These are phyloP conservation scores for Pseudopipra pipra DNA, from an alignment of 2,113 vertebrate species.

Conservation along the genomic window DNA sequence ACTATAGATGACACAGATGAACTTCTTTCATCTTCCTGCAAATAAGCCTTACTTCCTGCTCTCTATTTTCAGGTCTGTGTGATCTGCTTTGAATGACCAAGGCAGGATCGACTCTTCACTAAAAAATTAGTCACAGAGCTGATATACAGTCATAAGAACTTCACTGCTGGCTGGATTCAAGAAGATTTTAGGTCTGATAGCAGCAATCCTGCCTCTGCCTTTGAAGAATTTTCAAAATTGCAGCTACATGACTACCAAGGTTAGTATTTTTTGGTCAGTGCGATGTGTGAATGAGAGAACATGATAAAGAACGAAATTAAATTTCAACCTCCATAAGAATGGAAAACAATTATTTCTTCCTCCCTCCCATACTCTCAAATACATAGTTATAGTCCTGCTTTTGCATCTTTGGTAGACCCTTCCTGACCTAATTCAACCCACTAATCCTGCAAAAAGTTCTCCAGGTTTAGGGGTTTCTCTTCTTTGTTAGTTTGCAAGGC, in stretches of 20 bases:
- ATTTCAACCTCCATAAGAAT: background rate
- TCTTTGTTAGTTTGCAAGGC: background rate
- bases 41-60: background rate
- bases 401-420: background rate
- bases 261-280: background rate
- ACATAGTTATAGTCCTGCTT: background rate
- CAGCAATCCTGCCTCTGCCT: background rate
- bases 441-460: background rate
- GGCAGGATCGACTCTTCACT: background rate
- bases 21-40: background rate
- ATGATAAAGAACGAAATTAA: background rate
- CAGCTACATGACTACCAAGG: fast-evolving
- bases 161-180: background rate
- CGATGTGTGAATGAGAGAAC: background rate
- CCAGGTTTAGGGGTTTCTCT: background rate
- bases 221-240: background rate
- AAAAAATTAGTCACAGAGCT: background rate
- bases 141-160: background rate
- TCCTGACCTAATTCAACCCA: background rate
- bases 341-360: background rate
- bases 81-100: background rate
- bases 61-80: background rate
- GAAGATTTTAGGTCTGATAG: background rate
- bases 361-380: background rate
- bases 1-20: background rate